Evolutionary conservation across 1,140 invertebrate species (phyloP).

Genomic region (Coelopa frigida): DNA sequence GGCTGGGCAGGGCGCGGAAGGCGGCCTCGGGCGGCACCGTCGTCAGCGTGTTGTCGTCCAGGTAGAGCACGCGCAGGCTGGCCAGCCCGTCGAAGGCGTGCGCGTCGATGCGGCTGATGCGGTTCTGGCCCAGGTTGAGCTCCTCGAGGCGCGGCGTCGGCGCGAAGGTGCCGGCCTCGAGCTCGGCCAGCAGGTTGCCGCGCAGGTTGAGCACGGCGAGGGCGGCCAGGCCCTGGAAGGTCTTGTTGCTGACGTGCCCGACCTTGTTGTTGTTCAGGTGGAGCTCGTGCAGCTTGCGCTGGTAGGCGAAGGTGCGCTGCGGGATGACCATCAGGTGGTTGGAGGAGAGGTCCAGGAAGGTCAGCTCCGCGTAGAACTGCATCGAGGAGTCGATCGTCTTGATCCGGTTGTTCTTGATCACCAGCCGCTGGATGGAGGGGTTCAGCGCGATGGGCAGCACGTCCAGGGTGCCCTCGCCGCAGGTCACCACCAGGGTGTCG

Average conservation of each 20-base stretch:
- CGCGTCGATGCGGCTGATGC: slow-evolving; percentile 70
- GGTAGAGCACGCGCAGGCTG: slow-evolving; percentile 66
- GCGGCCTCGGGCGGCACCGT: slow-evolving; percentile 63
- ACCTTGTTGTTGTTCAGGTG: slow-evolving; percentile 81
- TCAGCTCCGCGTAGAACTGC: slow-evolving; percentile 76
- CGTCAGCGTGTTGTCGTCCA: slow-evolving; percentile 78
- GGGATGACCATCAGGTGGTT: slow-evolving; percentile 77
- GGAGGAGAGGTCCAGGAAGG: slow-evolving; percentile 73
- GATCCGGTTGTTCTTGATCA: slow-evolving; percentile 77
- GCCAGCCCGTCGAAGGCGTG: slow-evolving; percentile 70
- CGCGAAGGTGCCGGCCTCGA: slow-evolving; percentile 68
- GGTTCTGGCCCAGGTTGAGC: slow-evolving; percentile 79
- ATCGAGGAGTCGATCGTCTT: slow-evolving; percentile 80
- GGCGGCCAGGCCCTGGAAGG: slow-evolving; percentile 69
- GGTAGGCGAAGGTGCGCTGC: slow-evolving; percentile 66
- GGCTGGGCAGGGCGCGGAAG: slow-evolving; percentile 60
- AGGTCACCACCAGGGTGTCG: slow-evolving; percentile 77
- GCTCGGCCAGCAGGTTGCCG: slow-evolving; percentile 72
- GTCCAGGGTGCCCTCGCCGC: slow-evolving; percentile 75
- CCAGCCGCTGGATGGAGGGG: slow-evolving; percentile 75
- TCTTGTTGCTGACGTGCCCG: slow-evolving; percentile 66
- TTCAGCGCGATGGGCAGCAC: slow-evolving; percentile 86
- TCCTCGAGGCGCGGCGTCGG: slow-evolving; percentile 70
- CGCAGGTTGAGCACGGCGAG: slow-evolving; percentile 72
- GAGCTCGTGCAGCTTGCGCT: slow-evolving; percentile 71